A percentile compares a stretch with the other conserved stretches of the same genome.
Conservation (phyloP, 1,140 invertebrate species). For the Ptiloglossa arizonensis region DNA sequence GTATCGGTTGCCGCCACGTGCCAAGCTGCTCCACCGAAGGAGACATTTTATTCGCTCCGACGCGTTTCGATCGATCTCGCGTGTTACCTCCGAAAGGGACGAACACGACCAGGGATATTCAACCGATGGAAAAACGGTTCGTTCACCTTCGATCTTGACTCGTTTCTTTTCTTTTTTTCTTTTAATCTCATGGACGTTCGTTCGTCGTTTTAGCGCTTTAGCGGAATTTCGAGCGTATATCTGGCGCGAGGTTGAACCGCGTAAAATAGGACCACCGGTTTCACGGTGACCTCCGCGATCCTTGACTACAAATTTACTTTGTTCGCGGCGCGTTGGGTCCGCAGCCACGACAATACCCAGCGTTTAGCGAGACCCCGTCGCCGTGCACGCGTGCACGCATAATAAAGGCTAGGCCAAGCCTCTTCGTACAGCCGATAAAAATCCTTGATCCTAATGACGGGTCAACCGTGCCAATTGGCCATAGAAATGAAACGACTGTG, state of each 20-base stretch:
- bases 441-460: conserved; percentile 79
- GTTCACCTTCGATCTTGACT: too few relatives aligned
- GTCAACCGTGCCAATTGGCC: conserved; percentile 75
- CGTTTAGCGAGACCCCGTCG: not conserved
- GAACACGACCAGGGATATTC: too few relatives aligned
- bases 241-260: conserved; percentile 38
- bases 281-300: conserved; percentile 33
- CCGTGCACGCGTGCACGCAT: conserved; percentile 35
- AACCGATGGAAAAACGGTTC: too few relatives aligned
- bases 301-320: conserved; percentile 45
- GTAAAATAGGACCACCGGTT: conserved; percentile 30
- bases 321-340: conserved; percentile 10
- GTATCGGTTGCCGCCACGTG: not conserved
- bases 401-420: conserved; percentile 57
- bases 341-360: conserved; percentile 6
- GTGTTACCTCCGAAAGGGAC: too few relatives aligned
- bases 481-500: conserved; percentile 55
- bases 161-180: too few relatives aligned
- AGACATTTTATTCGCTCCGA: too few relatives aligned
- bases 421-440: conserved; percentile 39
- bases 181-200: too few relatives aligned
- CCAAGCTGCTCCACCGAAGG: too few relatives aligned
- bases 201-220: conserved; percentile 2
- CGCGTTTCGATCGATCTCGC: too few relatives aligned
- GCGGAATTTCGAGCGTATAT: conserved; percentile 34